Evolutionary conservation across 2,113 vertebrate species (phyloP).

Genomic region (Barnardius zonarius): DNA sequence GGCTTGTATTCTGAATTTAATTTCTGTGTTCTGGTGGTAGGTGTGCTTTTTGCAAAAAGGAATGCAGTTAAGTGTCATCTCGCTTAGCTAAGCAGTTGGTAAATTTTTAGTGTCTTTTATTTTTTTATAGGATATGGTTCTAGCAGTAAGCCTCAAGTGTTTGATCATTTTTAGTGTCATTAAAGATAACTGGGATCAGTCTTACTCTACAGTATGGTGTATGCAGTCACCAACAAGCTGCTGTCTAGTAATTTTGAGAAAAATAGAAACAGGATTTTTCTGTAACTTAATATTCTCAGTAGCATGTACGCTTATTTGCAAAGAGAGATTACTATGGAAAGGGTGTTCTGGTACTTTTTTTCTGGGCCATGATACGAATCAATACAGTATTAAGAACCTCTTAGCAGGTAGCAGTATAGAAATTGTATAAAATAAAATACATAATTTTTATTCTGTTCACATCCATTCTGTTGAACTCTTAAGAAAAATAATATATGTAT

Average conservation of each 20-base stretch:
- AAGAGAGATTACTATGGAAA: neutral
- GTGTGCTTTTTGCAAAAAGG: neutral
- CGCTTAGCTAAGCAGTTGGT: neutral
- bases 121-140: neutral
- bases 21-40: neutral
- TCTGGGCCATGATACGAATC: neutral
- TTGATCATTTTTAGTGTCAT: neutral
- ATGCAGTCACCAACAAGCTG: neutral
- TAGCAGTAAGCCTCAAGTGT: neutral
- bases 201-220: neutral
- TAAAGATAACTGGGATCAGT: neutral
- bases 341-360: neutral
- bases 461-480: neutral
- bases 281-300: neutral
- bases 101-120: neutral
- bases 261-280: neutral
- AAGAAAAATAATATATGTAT: neutral
- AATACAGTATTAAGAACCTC: neutral
- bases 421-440: neutral
- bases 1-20: neutral
- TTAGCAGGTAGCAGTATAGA: conserved; percentile 28
- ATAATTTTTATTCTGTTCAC: neutral
- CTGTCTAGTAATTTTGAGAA: neutral
- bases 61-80: neutral
- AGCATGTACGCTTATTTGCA: neutral